These are phyloP conservation scores for Apamea anceps DNA, from an alignment of 2,888 invertebrate genomes.

Conservation along the genomic window DNA sequence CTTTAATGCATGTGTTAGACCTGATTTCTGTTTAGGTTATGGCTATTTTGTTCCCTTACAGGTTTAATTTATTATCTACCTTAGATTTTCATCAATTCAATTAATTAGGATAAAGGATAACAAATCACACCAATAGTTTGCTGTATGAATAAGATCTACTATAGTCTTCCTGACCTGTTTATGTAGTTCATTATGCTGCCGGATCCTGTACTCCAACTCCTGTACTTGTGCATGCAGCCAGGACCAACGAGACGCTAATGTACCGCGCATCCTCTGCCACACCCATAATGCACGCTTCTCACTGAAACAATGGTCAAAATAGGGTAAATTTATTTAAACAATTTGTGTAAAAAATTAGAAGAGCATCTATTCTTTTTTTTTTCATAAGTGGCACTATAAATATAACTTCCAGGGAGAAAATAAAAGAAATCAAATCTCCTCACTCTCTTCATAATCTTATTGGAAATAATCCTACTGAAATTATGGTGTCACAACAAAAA, in stretches of 20 bases:
- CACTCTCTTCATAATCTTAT: background rate
- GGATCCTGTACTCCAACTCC: conserved; percentile 97
- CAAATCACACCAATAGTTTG: background rate
- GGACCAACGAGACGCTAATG: conserved; percentile 96
- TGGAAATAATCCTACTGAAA: no score
- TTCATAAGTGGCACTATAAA: background rate
- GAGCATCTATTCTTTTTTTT: background rate
- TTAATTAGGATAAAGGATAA: background rate
- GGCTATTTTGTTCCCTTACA: background rate
- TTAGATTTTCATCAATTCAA: background rate
- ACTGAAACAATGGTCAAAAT: conserved; percentile 86
- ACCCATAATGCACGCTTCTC: conserved; percentile 95
- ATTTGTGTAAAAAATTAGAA: background rate
- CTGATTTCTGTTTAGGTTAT: background rate
- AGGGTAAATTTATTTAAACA: conserved; percentile 1
- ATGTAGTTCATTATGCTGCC: conserved; percentile 96
- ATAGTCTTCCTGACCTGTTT: conserved; percentile 85
- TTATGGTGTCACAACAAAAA: background rate
- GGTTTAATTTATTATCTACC: background rate
- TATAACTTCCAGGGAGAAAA: background rate
- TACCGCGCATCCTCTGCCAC: conserved; percentile 94
- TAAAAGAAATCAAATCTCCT: background rate
- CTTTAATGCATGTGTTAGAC: background rate
- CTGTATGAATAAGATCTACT: background rate
- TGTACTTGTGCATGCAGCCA: conserved; percentile 98